A percentile compares a stretch with the other conserved stretches of the same genome.
Evolutionary conservation across 2,113 vertebrate species (phyloP).

Genomic region (Ailuropoda melanoleuca): DNA sequence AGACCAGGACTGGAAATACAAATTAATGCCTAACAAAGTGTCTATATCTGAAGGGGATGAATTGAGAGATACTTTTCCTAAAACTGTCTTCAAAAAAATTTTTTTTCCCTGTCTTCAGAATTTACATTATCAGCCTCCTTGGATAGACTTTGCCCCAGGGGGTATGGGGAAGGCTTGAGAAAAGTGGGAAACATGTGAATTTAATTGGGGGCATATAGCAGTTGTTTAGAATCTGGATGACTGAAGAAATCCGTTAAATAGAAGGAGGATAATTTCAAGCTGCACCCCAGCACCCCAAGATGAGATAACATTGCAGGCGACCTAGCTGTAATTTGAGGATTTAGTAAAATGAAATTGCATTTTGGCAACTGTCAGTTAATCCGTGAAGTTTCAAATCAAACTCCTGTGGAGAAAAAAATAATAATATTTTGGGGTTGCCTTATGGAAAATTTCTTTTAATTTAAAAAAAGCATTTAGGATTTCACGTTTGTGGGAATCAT

Average conservation of each 20-base stretch:
- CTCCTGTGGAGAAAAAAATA: not conserved
- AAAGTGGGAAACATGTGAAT: not conserved
- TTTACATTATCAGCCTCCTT: not conserved
- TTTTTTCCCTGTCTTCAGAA: not conserved
- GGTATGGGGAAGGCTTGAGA: not conserved
- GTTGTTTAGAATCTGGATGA: not conserved
- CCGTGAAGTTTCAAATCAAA: conserved; percentile 14
- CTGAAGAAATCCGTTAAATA: not conserved
- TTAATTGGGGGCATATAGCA: not conserved
- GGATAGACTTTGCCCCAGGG: not conserved
- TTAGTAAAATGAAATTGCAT: not conserved
- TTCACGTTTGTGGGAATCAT: conserved; percentile 26
- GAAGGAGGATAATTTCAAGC: not conserved
- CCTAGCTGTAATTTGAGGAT: not conserved
- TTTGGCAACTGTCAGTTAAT: not conserved
- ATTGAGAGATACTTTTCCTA: not conserved
- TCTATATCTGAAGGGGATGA: not conserved
- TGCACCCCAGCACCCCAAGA: not conserved
- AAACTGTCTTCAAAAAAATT: not conserved
- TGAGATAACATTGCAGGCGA: not conserved
- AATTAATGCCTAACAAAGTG: not conserved
- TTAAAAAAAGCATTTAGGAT: not conserved
- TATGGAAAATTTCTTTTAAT: not conserved
- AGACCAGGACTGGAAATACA: not conserved
- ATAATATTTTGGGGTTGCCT: not conserved